phyloP scores from a whole-genome alignment of 2,888 invertebrate genomes.

The Unio delphinus region DNA sequence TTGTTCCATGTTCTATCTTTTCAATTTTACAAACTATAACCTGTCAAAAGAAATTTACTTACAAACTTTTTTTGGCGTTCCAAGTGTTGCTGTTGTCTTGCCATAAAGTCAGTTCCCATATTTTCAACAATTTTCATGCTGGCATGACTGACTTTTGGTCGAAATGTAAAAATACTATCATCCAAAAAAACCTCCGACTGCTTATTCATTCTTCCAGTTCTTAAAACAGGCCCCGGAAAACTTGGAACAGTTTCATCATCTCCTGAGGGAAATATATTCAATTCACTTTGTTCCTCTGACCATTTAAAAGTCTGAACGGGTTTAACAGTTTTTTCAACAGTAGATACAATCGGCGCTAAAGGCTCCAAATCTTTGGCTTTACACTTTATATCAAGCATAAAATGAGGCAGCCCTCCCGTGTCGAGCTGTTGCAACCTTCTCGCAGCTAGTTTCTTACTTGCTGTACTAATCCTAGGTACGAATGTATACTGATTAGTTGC shows the following conservation, averaged over 20 bases:
- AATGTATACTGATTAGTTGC: constrained; percentile 40
- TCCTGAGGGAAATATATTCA: not conserved
- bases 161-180: constrained; percentile 60
- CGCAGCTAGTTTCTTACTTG: constrained; percentile 50
- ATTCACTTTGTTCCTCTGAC: not conserved
- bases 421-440: constrained; percentile 37
- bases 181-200: constrained; percentile 44
- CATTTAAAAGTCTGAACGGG: not conserved
- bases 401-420: constrained; percentile 43
- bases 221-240: constrained; percentile 20
- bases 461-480: constrained; percentile 50
- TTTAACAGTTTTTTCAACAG: constrained; percentile 11
- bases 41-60: constrained; percentile 27
- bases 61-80: constrained; percentile 60
- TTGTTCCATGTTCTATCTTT: no score
- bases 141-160: constrained; percentile 56
- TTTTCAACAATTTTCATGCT: constrained; percentile 60
- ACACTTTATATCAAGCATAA: constrained; percentile 51
- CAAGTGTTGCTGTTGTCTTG: constrained; percentile 59
- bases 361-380: constrained; percentile 32
- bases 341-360: constrained; percentile 41
- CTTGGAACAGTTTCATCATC: constrained; percentile 1
- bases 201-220: constrained; percentile 38
- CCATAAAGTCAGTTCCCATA: constrained; percentile 62
- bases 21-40: no score